phyloP scores from a whole-genome alignment of 2,797 vertebrate species.

The Danio tinwini region DNA sequence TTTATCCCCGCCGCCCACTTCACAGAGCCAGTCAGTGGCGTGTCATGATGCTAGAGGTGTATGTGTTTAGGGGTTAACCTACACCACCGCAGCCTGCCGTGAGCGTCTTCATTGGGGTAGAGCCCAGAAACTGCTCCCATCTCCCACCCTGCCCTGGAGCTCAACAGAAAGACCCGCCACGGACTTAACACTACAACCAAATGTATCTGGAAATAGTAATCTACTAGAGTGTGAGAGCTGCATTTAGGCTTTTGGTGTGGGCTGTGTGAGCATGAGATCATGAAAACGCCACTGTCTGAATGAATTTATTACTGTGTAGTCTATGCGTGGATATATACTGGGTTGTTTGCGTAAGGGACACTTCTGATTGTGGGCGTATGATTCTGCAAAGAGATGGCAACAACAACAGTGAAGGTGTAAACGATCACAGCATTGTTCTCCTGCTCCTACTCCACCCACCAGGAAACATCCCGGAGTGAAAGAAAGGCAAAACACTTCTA shows the following conservation, averaged over 20 bases:
- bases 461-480: neutral
- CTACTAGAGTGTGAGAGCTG: slow-evolving; percentile 40
- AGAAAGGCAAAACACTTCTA: neutral
- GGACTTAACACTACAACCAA: slow-evolving; percentile 44
- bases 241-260: slow-evolving; percentile 40
- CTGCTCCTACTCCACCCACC: neutral
- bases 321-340: neutral
- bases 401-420: slow-evolving; percentile 59
- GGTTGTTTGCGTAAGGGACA: neutral
- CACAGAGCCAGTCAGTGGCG: slow-evolving; percentile 1
- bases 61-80: slow-evolving; percentile 20
- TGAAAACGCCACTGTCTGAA: neutral
- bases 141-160: slow-evolving; percentile 47
- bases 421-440: slow-evolving; percentile 44
- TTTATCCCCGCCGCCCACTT: slow-evolving; percentile 6
- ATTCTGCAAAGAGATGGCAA: neutral
- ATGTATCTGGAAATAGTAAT: slow-evolving; percentile 41
- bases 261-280: slow-evolving; percentile 26
- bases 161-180: slow-evolving; percentile 26
- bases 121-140: slow-evolving; percentile 12
- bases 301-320: neutral
- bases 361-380: neutral
- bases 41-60: slow-evolving; percentile 3
- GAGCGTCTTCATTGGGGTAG: slow-evolving; percentile 23
- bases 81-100: neutral